Percentiles rank a stretch among this genome's conserved stretches.
These are phyloP conservation scores for Furcifer pardalis DNA, from an alignment of 2,797 vertebrate genomes.

Conservation along the genomic window DNA sequence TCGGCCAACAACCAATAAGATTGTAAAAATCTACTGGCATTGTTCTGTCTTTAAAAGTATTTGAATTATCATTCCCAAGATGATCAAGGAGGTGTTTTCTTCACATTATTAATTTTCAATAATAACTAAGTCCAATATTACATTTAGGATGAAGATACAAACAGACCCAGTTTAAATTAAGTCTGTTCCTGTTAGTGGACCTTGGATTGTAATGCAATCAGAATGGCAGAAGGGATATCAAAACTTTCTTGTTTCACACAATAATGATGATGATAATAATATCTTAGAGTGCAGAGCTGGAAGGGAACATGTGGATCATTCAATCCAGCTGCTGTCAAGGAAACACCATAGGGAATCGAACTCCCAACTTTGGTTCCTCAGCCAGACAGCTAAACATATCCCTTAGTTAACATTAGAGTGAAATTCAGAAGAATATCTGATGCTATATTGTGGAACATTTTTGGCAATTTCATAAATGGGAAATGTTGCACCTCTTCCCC, in stretches of 20 bases:
- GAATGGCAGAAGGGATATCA: neutral
- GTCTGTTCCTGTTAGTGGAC: neutral
- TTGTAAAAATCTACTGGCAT: constrained; percentile 50
- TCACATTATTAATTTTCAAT: no score
- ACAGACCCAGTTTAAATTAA: no score
- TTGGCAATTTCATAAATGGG: neutral
- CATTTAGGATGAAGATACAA: neutral
- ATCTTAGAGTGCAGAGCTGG: no score
- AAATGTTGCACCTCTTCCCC: neutral
- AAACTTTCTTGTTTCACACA: neutral
- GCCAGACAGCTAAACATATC: neutral
- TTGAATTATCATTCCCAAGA: constrained; percentile 14
- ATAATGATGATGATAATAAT: no score
- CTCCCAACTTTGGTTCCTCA: no score
- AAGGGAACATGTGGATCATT: no score
- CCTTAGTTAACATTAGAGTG: neutral
- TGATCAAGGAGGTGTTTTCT: no score
- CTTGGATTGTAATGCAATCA: neutral
- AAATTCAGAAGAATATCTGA: neutral
- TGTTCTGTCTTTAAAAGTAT: constrained; percentile 30
- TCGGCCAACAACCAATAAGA: constrained; percentile 2
- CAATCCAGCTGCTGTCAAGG: no score
- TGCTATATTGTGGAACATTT: neutral
- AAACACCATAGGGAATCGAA: no score
- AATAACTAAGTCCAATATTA: neutral